Percentiles rank a stretch among this genome's conserved stretches.
phyloP scores from a whole-genome alignment of 2,888 invertebrate genomes.

The Noctua comes region DNA sequence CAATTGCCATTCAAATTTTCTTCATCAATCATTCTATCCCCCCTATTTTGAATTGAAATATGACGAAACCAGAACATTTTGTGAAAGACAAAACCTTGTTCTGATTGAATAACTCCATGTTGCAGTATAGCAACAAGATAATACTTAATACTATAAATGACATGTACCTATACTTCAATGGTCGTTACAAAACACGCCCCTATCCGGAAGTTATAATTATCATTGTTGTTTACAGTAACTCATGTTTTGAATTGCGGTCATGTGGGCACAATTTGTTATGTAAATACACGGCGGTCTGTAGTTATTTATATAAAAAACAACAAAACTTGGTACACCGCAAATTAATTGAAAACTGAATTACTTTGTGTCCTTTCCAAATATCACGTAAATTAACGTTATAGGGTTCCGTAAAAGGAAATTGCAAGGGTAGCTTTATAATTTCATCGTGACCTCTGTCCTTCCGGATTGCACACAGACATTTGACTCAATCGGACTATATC shows the following conservation, averaged over 20 bases:
- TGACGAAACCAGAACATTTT: neutral
- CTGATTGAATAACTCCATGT: neutral
- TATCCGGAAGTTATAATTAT: constrained; percentile 20
- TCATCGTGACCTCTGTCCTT: neutral
- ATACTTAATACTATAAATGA: too few relatives aligned
- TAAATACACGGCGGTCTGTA: neutral
- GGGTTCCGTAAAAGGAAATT: neutral
- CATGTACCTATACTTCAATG: neutral
- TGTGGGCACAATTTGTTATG: constrained; percentile 1
- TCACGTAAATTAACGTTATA: constrained; percentile 1
- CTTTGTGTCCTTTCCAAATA: constrained; percentile 1
- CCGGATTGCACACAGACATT: neutral
- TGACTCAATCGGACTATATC: neutral
- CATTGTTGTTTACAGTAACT: neutral
- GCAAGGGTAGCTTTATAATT: neutral
- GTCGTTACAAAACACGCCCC: neutral
- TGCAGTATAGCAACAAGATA: too few relatives aligned
- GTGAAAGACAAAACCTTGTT: neutral
- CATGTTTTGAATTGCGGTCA: neutral
- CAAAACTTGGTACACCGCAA: neutral
- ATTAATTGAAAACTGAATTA: constrained; percentile 24
- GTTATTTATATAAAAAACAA: constrained; percentile 1
- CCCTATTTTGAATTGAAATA: neutral
- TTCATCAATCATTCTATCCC: neutral
- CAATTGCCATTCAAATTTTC: neutral